phyloP scores from a whole-genome alignment of 2,113 vertebrate species.

The Plecturocebus donacophilus region DNA sequence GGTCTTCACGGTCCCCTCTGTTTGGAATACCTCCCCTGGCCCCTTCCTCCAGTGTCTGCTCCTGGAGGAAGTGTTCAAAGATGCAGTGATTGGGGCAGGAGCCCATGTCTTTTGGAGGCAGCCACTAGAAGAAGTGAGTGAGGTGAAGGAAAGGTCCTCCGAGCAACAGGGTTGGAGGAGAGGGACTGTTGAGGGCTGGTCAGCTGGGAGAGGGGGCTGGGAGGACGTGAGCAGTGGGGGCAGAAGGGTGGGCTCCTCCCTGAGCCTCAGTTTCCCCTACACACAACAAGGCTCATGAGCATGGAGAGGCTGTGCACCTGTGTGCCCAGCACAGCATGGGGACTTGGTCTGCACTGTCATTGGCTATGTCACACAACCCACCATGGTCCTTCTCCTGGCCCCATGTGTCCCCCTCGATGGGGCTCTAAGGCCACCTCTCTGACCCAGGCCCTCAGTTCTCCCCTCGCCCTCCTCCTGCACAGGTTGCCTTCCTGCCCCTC shows the following conservation, averaged over 20 bases:
- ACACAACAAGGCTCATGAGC: neutral
- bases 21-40: neutral
- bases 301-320: neutral
- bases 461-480: neutral
- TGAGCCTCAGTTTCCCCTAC: neutral
- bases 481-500: neutral
- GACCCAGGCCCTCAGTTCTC: neutral
- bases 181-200: neutral
- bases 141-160: neutral
- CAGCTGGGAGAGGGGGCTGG: no score
- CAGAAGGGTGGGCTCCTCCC: no score
- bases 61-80: neutral
- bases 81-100: neutral
- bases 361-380: neutral
- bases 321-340: accelerated
- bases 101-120: accelerated
- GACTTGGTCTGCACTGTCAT: neutral
- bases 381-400: neutral
- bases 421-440: neutral
- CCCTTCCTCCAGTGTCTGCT: neutral
- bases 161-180: neutral
- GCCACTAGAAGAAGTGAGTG: neutral
- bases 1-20: neutral
- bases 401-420: no score
- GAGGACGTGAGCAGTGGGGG: neutral